Conservation (phyloP, 2,797 vertebrate genomes). For the Choloepus didactylus region DNA sequence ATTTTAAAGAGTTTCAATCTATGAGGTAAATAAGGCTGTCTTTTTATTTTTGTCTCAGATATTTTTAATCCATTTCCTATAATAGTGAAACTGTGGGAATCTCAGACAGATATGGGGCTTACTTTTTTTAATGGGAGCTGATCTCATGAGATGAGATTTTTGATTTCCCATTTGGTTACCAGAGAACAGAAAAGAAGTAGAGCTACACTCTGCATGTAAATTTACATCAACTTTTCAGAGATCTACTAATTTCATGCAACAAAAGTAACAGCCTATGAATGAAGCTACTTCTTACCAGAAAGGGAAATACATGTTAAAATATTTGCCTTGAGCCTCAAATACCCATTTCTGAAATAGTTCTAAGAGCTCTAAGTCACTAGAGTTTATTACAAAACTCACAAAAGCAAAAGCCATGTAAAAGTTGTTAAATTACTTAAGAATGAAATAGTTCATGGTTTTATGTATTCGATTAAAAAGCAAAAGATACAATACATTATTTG, state of each 20-base stretch:
- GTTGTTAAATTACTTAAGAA: background rate
- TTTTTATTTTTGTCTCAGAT: constrained; percentile 56
- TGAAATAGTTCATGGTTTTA: background rate
- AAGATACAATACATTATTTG: background rate
- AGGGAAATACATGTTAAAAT: constrained; percentile 69
- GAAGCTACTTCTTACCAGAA: constrained; percentile 60
- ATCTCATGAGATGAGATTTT: constrained; percentile 75
- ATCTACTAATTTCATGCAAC: constrained; percentile 73
- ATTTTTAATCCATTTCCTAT: constrained; percentile 62
- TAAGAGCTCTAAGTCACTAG: constrained; percentile 43
- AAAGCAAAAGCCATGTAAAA: background rate
- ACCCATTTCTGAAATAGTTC: constrained; percentile 43
- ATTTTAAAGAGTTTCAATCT: constrained; percentile 62
- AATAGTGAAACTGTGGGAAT: constrained; percentile 55
- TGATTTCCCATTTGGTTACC: constrained; percentile 78
- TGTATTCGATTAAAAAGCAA: background rate
- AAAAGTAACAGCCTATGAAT: constrained; percentile 74
- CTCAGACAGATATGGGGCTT: background rate
- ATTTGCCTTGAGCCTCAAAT: constrained; percentile 73
- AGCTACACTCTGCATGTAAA: constrained; percentile 64
- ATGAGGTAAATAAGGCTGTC: constrained; percentile 63
- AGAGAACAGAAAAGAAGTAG: background rate
- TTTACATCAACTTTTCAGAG: constrained; percentile 69
- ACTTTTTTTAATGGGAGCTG: constrained; percentile 48
- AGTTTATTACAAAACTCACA: background rate